Percentiles rank a stretch among this genome's conserved stretches.
phyloP scores from a whole-genome alignment of 2,888 invertebrate species.

The Sycophila texana region DNA sequence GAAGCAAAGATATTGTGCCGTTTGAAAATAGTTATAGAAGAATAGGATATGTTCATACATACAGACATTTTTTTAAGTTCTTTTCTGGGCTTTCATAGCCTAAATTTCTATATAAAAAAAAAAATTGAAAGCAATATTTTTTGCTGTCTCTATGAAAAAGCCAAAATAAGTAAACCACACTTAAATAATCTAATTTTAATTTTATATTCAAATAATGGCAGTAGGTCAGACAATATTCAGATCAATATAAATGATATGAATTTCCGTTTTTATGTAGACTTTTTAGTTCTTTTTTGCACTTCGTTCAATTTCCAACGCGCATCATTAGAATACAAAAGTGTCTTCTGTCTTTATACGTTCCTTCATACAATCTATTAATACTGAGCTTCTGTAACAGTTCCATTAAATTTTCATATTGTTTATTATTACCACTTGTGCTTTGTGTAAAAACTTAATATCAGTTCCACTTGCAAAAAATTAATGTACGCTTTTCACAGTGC shows the following conservation, averaged over 20 bases:
- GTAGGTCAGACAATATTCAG: conserved; percentile 42
- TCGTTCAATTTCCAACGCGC: conserved; percentile 11
- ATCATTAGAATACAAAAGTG: conserved; percentile 15
- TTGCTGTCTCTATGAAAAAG: too few relatives aligned
- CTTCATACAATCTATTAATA: conserved; percentile 49
- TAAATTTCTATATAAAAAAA: too few relatives aligned
- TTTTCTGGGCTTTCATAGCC: too few relatives aligned
- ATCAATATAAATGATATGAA: conserved; percentile 42
- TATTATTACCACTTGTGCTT: conserved; percentile 43
- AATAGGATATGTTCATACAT: too few relatives aligned
- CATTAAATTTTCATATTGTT: conserved; percentile 44
- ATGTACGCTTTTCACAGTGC: conserved; percentile 30
- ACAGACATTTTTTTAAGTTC: too few relatives aligned
- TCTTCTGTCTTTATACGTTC: conserved; percentile 22
- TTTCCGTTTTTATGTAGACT: background rate
- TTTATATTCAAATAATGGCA: conserved; percentile 41
- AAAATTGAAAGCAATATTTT: too few relatives aligned
- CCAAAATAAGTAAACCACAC: conserved; percentile 32
- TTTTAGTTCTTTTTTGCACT: conserved; percentile 10
- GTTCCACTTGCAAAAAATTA: conserved; percentile 40
- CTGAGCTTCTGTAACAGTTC: conserved; percentile 44
- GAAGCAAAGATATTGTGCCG: too few relatives aligned
- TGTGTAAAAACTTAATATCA: conserved; percentile 44
- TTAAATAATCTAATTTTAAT: conserved; percentile 30
- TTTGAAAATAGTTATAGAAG: too few relatives aligned